Percentiles rank a stretch among this genome's conserved stretches.
Conservation (phyloP, 2,888 invertebrate species). For the Tiphia femorata region DNA sequence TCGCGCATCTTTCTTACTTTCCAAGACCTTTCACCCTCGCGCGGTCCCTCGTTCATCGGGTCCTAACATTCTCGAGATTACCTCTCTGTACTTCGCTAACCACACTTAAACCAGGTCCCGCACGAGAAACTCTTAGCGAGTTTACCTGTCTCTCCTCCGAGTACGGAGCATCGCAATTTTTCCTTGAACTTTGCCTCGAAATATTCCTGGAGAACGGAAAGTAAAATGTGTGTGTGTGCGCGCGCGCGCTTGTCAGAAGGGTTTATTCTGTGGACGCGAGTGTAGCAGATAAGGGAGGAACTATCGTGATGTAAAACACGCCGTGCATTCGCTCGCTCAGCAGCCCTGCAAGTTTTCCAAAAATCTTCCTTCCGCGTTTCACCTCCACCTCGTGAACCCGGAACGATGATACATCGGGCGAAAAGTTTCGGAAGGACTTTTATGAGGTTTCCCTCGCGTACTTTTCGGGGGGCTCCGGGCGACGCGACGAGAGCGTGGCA, state of each 20-base stretch:
- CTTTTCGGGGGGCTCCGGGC: background rate
- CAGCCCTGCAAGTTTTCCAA: background rate
- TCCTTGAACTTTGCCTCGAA: background rate
- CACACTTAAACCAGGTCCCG: too few relatives aligned
- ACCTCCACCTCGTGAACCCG: background rate
- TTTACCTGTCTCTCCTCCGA: too few relatives aligned
- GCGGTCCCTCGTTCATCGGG: too few relatives aligned
- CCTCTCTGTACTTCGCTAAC: too few relatives aligned
- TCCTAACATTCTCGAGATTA: too few relatives aligned
- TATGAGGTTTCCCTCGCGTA: background rate
- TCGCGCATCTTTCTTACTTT: too few relatives aligned
- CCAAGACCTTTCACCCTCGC: too few relatives aligned
- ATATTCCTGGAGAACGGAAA: background rate
- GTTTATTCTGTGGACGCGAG: slow-evolving; percentile 1
- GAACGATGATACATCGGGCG: slow-evolving; percentile 4
- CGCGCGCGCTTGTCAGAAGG: slow-evolving; percentile 12
- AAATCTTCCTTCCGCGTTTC: background rate
- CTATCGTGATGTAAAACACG: slow-evolving; percentile 1
- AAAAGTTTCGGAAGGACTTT: slow-evolving; percentile 3
- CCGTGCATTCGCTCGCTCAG: background rate
- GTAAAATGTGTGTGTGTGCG: too few relatives aligned
- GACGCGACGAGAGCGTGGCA: background rate
- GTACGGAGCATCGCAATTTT: background rate
- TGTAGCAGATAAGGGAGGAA: background rate
- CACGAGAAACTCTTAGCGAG: too few relatives aligned